Conservation (phyloP, 2,888 invertebrate species). For the Meta bourneti region DNA sequence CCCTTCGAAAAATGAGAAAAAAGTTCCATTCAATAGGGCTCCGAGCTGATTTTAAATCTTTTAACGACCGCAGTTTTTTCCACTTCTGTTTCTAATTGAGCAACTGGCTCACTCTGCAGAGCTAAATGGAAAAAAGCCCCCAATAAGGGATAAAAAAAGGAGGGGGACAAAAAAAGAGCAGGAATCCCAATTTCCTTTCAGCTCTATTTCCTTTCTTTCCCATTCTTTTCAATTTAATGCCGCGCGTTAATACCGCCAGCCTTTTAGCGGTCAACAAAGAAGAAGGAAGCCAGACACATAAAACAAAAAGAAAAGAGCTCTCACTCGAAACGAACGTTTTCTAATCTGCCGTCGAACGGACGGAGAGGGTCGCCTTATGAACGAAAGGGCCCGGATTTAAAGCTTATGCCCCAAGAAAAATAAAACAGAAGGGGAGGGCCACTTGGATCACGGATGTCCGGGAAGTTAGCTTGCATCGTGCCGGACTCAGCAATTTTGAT, state of each 20-base stretch:
- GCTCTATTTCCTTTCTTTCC: not conserved
- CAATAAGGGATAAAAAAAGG: too few species aligned
- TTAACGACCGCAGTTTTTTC: too few species aligned
- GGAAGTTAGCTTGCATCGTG: not conserved
- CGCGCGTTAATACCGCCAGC: slow-evolving; percentile 27
- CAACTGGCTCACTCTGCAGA: too few species aligned
- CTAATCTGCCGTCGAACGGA: not conserved
- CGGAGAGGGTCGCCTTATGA: slow-evolving; percentile 7
- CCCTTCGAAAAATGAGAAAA: too few species aligned
- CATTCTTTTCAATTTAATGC: slow-evolving; percentile 22
- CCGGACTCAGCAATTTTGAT: slow-evolving; percentile 39
- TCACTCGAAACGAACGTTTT: slow-evolving; percentile 21
- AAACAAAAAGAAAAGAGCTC: not conserved
- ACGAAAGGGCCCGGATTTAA: slow-evolving; percentile 36
- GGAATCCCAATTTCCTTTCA: slow-evolving; percentile 7
- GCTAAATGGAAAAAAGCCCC: too few species aligned
- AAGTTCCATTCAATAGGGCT: too few species aligned
- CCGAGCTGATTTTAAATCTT: too few species aligned
- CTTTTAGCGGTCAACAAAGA: slow-evolving; percentile 17
- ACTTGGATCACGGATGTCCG: slow-evolving; percentile 13
- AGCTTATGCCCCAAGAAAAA: slow-evolving; percentile 7
- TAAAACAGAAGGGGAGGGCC: not conserved
- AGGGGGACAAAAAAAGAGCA: not conserved
- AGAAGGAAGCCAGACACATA: slow-evolving; percentile 12
- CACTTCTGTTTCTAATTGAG: too few species aligned